Conservation (phyloP, 1,140 invertebrate genomes). For the Bombus waltoni region DNA sequence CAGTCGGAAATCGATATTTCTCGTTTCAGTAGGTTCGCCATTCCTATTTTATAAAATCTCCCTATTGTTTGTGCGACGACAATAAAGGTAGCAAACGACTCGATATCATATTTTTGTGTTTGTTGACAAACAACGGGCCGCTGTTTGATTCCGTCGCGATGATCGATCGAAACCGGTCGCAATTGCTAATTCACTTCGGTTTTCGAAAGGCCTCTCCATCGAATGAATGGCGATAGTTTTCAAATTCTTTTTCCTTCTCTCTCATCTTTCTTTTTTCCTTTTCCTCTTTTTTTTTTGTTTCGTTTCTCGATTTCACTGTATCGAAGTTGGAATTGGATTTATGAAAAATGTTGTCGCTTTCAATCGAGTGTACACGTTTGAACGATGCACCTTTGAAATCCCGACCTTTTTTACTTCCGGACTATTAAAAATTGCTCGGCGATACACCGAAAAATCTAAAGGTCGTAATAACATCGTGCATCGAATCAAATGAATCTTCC, state of each 20-base stretch:
- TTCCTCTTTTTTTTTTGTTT: background rate
- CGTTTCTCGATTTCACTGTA: background rate
- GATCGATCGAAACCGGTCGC: slow-evolving; percentile 8
- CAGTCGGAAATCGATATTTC: slow-evolving; percentile 14
- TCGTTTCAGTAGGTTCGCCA: background rate
- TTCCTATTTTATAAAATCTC: slow-evolving; percentile 29
- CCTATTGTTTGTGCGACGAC: slow-evolving; percentile 17
- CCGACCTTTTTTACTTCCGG: background rate
- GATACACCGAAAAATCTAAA: background rate
- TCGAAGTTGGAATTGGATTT: background rate
- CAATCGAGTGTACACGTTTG: background rate
- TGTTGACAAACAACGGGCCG: slow-evolving; percentile 1
- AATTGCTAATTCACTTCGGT: background rate
- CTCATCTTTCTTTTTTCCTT: background rate
- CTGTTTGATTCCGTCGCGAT: background rate
- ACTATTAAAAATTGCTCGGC: background rate
- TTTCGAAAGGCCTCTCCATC: background rate
- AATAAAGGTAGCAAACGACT: slow-evolving; percentile 18
- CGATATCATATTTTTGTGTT: slow-evolving; percentile 34
- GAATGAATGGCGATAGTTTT: background rate
- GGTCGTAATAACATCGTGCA: background rate
- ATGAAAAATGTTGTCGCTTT: background rate
- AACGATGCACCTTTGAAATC: background rate
- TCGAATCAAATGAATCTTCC: background rate
- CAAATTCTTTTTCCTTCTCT: background rate